Evolutionary conservation across 92 coral and sea anemone species (phyloP), one percentile per base, ranked within the genome.

Genomic region (Bergia sp.): DNA sequence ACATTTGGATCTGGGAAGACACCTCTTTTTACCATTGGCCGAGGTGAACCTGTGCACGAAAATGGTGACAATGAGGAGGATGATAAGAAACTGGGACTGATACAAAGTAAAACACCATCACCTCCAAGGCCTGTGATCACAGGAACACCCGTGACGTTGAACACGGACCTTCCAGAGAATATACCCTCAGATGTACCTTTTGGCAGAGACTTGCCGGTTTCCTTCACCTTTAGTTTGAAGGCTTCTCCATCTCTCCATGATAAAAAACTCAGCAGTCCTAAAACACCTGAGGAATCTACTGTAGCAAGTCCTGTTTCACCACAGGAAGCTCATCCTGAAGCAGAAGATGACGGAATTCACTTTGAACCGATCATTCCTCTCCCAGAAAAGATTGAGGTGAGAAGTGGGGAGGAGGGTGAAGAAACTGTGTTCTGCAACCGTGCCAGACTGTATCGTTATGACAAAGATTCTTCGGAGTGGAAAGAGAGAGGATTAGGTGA

Each of bases 401-500:
- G 73, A 73, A 97, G 98, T 75, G 99, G 99, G 13, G 99, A 97
- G 76, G 99, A 97, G 86, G 91, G 90, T 67, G 97, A 97, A 69
- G 87, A 83, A 23, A 90, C 89, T 1, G 88, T 94, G 86, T 95
- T 93, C 80, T 90, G 98, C 78, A 93, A 92, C 21, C 97, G 99
- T 83, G 98, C 97, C 45, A 96, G 94, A 89, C 89, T 97, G 82
- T 97, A 80, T 88, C 92, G 98, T 65, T 96, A 86, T 77, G 98
- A 94, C 80, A 58, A 89, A 45, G 94, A 87, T 9, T 57, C 91
- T n/a, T 90, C 92, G 4, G 98, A 94, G 82, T 97, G 99, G 99
- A 97, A 97, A 79, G 99, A 97, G 64, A 93, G 99, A 80, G 99
- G 99, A 64, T 77, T 97, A 21, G 99, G 99, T 21, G 98, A 95